Evolutionary conservation across 2,888 invertebrate genomes (phyloP).

Genomic region (Lepidochrysops patricia): DNA sequence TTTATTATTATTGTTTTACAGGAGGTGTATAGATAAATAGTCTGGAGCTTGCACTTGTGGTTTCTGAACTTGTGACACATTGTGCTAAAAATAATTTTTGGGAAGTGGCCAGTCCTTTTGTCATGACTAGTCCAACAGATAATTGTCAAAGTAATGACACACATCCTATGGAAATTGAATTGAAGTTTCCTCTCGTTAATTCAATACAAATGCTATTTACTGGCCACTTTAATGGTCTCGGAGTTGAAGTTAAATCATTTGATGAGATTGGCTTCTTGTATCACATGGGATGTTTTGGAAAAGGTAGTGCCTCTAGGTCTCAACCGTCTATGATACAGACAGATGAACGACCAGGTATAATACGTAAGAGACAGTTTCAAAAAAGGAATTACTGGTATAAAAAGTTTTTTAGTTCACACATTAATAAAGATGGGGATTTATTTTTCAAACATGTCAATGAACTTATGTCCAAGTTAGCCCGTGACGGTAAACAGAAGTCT

Average conservation of each 20-base stretch:
- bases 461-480: constrained; percentile 41
- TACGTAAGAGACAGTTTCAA: constrained; percentile 76
- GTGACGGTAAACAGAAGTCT: constrained; percentile 35
- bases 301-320: constrained; percentile 78
- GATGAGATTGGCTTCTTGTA: constrained; percentile 77
- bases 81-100: constrained; percentile 52
- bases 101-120: constrained; percentile 59
- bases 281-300: constrained; percentile 85
- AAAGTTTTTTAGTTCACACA: constrained; percentile 40
- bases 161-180: constrained; percentile 52
- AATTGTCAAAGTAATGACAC: constrained; percentile 61
- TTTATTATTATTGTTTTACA: constrained; percentile 31
- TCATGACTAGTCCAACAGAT: constrained; percentile 54
- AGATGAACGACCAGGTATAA: constrained; percentile 54
- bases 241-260: constrained; percentile 76
- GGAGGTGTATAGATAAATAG: constrained; percentile 40
- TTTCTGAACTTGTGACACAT: constrained; percentile 32
- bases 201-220: constrained; percentile 63
- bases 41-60: constrained; percentile 32
- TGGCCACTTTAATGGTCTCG: constrained; percentile 79
- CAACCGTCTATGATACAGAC: constrained; percentile 57
- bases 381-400: constrained; percentile 74
- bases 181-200: constrained; percentile 59
- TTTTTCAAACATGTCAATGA: constrained; percentile 49
- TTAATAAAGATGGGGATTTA: constrained; percentile 32